Conservation (phyloP, 2,797 vertebrate species). For the Champsocephalus esox region DNA sequence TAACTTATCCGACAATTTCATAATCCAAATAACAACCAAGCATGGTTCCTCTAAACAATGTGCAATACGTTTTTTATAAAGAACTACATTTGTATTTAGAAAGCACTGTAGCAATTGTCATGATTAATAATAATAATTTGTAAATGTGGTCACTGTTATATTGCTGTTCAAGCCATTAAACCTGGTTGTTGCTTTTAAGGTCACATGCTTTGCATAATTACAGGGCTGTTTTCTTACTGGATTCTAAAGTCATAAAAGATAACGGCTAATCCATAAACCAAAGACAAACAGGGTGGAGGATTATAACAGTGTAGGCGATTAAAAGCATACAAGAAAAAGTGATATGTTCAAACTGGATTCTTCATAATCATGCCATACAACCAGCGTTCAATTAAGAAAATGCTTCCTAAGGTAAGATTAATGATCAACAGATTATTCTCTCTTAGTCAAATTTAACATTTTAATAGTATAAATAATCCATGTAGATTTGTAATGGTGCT, state of each 20-base stretch:
- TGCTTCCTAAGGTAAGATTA: constrained; percentile 79
- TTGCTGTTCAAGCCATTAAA: constrained; percentile 1
- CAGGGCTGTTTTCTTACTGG: constrained; percentile 36
- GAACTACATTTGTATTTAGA: not conserved
- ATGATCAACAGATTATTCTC: not conserved
- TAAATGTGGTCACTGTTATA: not conserved
- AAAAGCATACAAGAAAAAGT: not conserved
- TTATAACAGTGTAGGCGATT: not conserved
- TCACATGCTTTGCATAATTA: constrained; percentile 37
- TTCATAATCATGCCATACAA: constrained; percentile 40
- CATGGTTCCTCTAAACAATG: not conserved
- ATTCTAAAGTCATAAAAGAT: constrained; percentile 50
- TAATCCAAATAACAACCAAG: not conserved
- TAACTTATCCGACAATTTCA: not conserved
- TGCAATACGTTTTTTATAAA: not conserved
- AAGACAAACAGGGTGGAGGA: not conserved
- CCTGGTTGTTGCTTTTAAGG: constrained; percentile 33
- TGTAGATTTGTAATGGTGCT: not conserved
- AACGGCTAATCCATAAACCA: constrained; percentile 38
- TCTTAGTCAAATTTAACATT: constrained; percentile 5
- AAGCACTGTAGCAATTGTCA: not conserved
- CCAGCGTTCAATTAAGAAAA: constrained; percentile 59
- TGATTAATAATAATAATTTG: not conserved
- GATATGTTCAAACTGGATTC: not conserved
- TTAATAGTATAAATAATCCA: accelerated